Base-by-base conservation (phyloP, 1,140 invertebrate species). In the Vanessa tameamea region DNA sequence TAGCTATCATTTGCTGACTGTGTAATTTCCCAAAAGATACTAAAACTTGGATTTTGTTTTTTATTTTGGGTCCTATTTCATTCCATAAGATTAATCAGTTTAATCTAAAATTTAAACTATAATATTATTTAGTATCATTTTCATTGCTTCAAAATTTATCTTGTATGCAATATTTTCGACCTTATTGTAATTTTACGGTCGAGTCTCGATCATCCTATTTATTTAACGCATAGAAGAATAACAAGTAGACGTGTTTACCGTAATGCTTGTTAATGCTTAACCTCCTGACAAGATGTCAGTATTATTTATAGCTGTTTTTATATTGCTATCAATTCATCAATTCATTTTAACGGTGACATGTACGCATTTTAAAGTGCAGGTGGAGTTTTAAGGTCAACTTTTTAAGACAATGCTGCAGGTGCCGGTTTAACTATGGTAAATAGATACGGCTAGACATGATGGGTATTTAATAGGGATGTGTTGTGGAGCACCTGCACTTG, bases 381-480 rank as follows among this genome's bases (percentile, higher is more conserved):
- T 90, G 88, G 73, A 73, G 59, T 86, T 82, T 61, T 86, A 88
- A 86, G 84, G 85, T 83, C 82, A 84, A 86, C 77, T 87, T 90
- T 87, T 90, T 85, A 83, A 88, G 84, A 89, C 85, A 89, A 89
- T 88, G 75, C 78, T 84, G 87, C 90, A 90, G 90, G 87, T 91
- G 90, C 82, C 87, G 73, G 75, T 81, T 87, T 82, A 83, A 83
- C 79, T 88, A 89, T 88, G 84, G 83, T 87, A 89, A 91, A 87
- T 88, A 90, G 87, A 90, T 91, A 90, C 84, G 79, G 78, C 86
- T 89, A 89, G 87, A 88, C 88, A 88, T 87, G 89, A 92, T 92
- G 87, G 88, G 89, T 87, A 91, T 92, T 92, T 90, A 89, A 92
- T 86, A 87, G 87, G 90, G 90, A 90, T 92, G 90, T 90, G 84